phyloP scores from a whole-genome alignment of 2,113 vertebrate genomes.

The Muntiacus reevesi region DNA sequence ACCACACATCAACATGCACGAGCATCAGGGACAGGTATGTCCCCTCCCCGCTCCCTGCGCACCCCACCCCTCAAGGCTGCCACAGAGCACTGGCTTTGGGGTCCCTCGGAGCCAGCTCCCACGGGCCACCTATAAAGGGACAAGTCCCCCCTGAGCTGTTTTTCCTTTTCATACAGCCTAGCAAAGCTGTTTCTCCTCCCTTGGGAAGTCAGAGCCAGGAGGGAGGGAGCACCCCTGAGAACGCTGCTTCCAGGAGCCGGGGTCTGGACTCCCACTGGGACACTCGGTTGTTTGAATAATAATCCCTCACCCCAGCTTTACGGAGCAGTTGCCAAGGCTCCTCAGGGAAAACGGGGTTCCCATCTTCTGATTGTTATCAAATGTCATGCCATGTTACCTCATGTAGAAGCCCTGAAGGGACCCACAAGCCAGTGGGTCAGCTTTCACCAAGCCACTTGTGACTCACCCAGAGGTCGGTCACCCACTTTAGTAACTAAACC shows the following conservation, averaged over 20 bases:
- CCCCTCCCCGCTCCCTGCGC: not conserved
- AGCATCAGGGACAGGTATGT: not conserved
- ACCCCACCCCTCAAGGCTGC: not conserved
- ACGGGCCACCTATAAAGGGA: not conserved
- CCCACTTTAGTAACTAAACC: not conserved
- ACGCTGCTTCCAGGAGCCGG: not conserved
- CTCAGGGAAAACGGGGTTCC: not conserved
- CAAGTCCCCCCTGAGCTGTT: not conserved
- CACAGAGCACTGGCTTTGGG: not conserved
- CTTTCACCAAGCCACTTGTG: not conserved
- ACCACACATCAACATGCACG: not conserved
- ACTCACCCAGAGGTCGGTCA: not conserved
- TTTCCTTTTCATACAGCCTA: not conserved
- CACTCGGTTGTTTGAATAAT: not conserved
- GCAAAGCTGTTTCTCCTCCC: constrained; percentile 40
- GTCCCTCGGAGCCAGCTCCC: not conserved
- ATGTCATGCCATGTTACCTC: not conserved
- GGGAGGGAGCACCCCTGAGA: not conserved
- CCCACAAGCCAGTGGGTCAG: not conserved
- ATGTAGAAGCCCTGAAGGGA: not conserved
- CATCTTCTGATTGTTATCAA: not conserved
- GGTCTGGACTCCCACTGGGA: not conserved
- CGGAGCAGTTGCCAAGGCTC: not conserved
- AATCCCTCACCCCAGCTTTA: not conserved
- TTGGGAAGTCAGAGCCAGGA: not conserved